phyloP scores from a whole-genome alignment of 2,888 invertebrate species.

The Yponomeuta cagnagella region DNA sequence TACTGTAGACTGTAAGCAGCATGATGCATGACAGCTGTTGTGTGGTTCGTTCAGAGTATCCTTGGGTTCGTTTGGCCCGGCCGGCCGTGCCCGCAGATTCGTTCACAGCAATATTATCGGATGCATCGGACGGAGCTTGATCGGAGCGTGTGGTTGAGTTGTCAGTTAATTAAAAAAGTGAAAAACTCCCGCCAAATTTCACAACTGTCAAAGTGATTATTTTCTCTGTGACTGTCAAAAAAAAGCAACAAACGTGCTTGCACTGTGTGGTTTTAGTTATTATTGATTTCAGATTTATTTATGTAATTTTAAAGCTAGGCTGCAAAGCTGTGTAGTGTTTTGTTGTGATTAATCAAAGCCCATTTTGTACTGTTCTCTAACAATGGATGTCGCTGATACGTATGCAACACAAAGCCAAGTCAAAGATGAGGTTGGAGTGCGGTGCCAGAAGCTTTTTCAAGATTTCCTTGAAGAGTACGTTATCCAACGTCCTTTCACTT shows the following conservation, averaged over 20 bases:
- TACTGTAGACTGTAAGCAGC: too few relatives aligned
- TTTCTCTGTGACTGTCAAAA: neutral
- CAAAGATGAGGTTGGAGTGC: constrained; percentile 92
- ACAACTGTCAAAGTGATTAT: constrained; percentile 1
- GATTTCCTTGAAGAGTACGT: constrained; percentile 96
- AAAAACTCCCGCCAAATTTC: constrained; percentile 1
- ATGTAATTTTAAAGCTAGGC: too few relatives aligned
- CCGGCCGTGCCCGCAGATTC: too few relatives aligned
- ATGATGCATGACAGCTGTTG: too few relatives aligned
- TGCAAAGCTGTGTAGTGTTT: too few relatives aligned
- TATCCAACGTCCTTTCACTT: neutral
- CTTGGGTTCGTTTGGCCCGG: too few relatives aligned
- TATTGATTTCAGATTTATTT: too few relatives aligned
- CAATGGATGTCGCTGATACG: constrained; percentile 89
- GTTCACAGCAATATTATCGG: too few relatives aligned
- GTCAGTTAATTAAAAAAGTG: neutral
- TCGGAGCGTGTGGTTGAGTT: too few relatives aligned
- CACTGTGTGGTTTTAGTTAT: neutral
- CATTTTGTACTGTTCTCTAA: neutral
- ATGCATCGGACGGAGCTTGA: too few relatives aligned
- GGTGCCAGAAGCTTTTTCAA: constrained; percentile 96
- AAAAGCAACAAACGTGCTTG: neutral
- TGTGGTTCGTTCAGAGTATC: too few relatives aligned
- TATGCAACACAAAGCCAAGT: constrained; percentile 84
- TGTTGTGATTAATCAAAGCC: neutral